A percentile compares a stretch with the other conserved stretches of the same genome.
Conservation (phyloP, 2,888 invertebrate genomes). For the Andrena fulva region DNA sequence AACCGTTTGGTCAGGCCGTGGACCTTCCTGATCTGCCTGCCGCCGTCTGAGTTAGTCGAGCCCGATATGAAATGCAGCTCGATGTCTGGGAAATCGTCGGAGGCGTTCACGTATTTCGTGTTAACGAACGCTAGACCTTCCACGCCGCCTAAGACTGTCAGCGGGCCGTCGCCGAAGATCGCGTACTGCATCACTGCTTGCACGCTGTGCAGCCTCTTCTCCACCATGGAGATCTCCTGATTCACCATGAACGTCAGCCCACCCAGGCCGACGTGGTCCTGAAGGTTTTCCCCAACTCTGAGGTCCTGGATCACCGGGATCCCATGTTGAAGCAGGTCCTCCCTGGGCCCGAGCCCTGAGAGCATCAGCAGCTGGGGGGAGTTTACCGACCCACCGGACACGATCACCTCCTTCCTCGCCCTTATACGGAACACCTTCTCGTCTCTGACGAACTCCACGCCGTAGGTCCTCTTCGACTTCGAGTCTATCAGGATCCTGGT, state of each 20-base stretch:
- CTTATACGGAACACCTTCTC: conserved; percentile 90
- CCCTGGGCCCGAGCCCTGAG: conserved; percentile 93
- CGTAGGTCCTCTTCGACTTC: conserved; percentile 90
- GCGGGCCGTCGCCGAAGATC: conserved; percentile 92
- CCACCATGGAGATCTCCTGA: conserved; percentile 91
- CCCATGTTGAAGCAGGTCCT: conserved; percentile 89
- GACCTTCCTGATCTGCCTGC: conserved; percentile 91
- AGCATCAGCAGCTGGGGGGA: conserved; percentile 97
- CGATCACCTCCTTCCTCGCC: conserved; percentile 94
- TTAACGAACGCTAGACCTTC: conserved; percentile 96
- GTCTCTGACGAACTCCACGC: conserved; percentile 92
- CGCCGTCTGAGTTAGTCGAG: conserved; percentile 94
- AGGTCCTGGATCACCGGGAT: conserved; percentile 93
- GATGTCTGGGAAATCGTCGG: conserved; percentile 94
- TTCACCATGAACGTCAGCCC: conserved; percentile 94
- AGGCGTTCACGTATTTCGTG: conserved; percentile 92
- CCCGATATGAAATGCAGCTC: conserved; percentile 96
- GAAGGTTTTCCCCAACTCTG: conserved; percentile 94
- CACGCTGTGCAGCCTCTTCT: conserved; percentile 91
- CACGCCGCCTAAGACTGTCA: conserved; percentile 95
- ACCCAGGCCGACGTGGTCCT: conserved; percentile 95
- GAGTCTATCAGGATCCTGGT: conserved; percentile 84
- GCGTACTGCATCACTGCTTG: conserved; percentile 94
- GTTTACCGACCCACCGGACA: conserved; percentile 96
- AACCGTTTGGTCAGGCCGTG: conserved; percentile 92